A percentile compares a stretch with the other conserved stretches of the same genome.
These are phyloP conservation scores for Porites cylindrica DNA, from an alignment of 92 coral and sea anemone genomes.

Conservation along the genomic window DNA sequence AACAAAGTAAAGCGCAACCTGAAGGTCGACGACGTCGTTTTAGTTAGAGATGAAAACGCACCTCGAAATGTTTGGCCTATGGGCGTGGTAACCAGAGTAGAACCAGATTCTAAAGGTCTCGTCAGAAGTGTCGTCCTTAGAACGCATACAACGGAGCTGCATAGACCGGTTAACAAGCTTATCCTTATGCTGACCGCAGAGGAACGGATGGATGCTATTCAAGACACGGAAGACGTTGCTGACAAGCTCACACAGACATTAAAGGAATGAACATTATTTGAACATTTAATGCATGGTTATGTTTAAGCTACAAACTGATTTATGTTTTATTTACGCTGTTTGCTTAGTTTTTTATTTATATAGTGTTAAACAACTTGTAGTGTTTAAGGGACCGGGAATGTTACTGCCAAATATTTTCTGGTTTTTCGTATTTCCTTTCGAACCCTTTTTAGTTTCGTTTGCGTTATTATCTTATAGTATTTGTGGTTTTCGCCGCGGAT, in stretches of 20 bases:
- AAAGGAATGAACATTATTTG: neutral
- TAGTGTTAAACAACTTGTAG: too few relatives aligned
- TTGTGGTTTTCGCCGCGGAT: too few relatives aligned
- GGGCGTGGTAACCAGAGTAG: too few relatives aligned
- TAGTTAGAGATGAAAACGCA: constrained; percentile 42
- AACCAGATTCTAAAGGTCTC: constrained; percentile 30
- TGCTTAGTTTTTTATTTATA: neutral
- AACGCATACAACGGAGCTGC: constrained; percentile 15
- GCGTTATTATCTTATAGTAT: too few relatives aligned
- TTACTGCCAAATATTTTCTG: too few relatives aligned
- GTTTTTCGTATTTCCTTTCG: too few relatives aligned
- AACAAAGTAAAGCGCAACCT: constrained; percentile 22
- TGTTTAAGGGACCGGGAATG: too few relatives aligned
- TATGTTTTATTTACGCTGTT: neutral
- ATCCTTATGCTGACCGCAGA: too few relatives aligned
- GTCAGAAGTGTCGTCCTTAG: constrained; percentile 38
- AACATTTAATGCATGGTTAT: constrained; percentile 1
- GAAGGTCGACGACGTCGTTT: constrained; percentile 42
- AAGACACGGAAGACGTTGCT: neutral
- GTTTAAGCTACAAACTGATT: constrained; percentile 1
- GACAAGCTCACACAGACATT: neutral
- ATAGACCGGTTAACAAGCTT: neutral
- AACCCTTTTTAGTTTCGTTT: too few relatives aligned
- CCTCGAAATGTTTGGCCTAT: constrained; percentile 27
- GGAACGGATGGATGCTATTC: neutral